Base-by-base conservation (phyloP, 2,888 invertebrate genomes). In the Archaeoteleia sp. region DNA sequence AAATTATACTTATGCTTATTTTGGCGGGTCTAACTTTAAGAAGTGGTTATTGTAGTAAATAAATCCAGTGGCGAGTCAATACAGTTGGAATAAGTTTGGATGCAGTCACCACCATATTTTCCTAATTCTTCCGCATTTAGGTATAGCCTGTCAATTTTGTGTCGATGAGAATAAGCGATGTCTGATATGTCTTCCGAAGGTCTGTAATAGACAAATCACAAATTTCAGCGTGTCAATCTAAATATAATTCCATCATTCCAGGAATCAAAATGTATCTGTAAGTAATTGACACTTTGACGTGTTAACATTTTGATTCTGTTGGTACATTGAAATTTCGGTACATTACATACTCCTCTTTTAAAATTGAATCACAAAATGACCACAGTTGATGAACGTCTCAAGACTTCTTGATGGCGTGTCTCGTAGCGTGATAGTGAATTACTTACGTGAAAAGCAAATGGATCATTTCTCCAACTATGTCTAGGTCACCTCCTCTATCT, bases 401-500 rank as follows among this genome's bases (percentile, higher is more conserved):
- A n/a, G n/a, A n/a, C n/a, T n/a, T n/a, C n/a, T n/a, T n/a, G n/a
- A n/a, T n/a, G n/a, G n/a, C n/a, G n/a, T n/a, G n/a, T n/a, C n/a
- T n/a, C n/a, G n/a, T n/a, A n/a, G n/a, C n/a, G n/a, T n/a, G n/a
- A n/a, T n/a, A n/a, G n/a, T 57, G 53, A 55, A 61, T 60, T 45
- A 86, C 90, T 89, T 85, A 93, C 93, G 92, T 92, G 39, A 93
- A 86, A 14, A 92, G 84, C 74, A 90, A 89, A 63, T 88, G 89
- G 29, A 91, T 85, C 30, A 93, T 84, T 82, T 93, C 92, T 58
- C 90, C 90, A 15, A 92, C 90, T 51, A 92, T 77, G 30, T 92
- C 84, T 46, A 88, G 88, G 12, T 91, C 91, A 75, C 88, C 87
- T n/a, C n/a, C n/a, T 62, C 87, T 84, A 51, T 89, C 88, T 65